Conservation (phyloP, 2,113 vertebrate genomes). For the Clarias magur region DNA sequence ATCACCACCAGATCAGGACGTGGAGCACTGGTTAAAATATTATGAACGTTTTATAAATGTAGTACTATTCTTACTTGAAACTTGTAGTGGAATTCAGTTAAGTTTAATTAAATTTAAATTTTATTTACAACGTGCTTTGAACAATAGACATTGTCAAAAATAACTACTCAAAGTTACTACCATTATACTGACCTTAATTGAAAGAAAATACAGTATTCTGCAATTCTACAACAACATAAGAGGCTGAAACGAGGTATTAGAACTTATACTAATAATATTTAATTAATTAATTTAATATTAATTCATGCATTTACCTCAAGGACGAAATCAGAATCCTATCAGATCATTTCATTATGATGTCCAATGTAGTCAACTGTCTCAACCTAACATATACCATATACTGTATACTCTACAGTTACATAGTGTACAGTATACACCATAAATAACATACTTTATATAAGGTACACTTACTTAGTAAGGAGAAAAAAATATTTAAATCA, state of each 20-base stretch:
- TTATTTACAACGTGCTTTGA: background rate
- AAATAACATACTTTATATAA: background rate
- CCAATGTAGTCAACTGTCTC: background rate
- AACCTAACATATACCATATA: background rate
- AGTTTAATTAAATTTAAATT: background rate
- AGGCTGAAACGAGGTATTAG: background rate
- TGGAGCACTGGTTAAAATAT: background rate
- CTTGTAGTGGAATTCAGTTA: background rate
- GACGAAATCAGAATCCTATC: background rate
- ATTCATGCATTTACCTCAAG: no score
- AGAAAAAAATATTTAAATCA: background rate
- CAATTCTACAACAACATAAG: background rate
- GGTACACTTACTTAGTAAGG: background rate
- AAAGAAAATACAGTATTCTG: background rate
- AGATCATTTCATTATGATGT: background rate
- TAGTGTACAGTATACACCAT: background rate
- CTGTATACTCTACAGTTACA: no score
- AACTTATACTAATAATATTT: no score
- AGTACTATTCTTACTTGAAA: background rate
- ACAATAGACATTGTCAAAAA: background rate
- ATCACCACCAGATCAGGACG: background rate
- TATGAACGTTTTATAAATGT: background rate
- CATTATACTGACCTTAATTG: background rate
- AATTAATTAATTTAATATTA: no score
- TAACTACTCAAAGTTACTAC: background rate